Evolutionary conservation across 2,113 vertebrate species (phyloP), one percentile per base, ranked within the genome.

Genomic region (Neopipo cinnamomea): DNA sequence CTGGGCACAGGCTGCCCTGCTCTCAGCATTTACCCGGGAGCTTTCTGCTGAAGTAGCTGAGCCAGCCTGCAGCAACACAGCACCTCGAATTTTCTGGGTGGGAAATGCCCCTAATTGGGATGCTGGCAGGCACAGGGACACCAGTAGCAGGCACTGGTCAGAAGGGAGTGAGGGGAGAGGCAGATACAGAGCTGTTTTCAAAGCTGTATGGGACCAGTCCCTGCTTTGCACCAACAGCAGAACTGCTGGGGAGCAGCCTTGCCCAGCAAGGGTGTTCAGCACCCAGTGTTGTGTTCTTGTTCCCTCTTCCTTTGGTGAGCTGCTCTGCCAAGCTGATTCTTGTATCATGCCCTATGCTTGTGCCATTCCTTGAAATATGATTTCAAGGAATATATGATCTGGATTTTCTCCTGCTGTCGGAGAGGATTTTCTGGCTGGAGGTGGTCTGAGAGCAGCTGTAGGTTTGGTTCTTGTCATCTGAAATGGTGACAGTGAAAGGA

Each of bases 261-360:
- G 47, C 41, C 19, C 8, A 0, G 47, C 2, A 0, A 9, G 15
- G 27, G 2, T 11, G 3, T 11, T n/a, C 37, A 7, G 55, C n/a
- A 4, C 47, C 33, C 7, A 0, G 8, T 4, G 42, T 2, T 9
- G 8, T 16, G 63, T 73, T 49, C 47, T 30, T 63, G 35, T 42
- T 21, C 33, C 44, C 15, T 53, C 71, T 27, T 39, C 39, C 39
- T 68, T 30, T 10, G 56, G 20, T 62, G 52, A 39, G 22, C 59
- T 59, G 7, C 35, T 78, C 66, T 53, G 46, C 77, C 46, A 16
- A 22, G 53, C 35, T 71, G 65, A 12, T 27, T 59, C 77, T 71
- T 1, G 0, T 31, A 55, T 21, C 1, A 1, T 0, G 0, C 12
- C 46, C 37, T 13, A 0, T 31, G 56, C 49, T 49, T 58, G 65